A percentile compares a stretch with the other conserved stretches of the same genome.
phyloP scores from a whole-genome alignment of 92 coral and sea anemone species.

The Nematostella vectensis region DNA sequence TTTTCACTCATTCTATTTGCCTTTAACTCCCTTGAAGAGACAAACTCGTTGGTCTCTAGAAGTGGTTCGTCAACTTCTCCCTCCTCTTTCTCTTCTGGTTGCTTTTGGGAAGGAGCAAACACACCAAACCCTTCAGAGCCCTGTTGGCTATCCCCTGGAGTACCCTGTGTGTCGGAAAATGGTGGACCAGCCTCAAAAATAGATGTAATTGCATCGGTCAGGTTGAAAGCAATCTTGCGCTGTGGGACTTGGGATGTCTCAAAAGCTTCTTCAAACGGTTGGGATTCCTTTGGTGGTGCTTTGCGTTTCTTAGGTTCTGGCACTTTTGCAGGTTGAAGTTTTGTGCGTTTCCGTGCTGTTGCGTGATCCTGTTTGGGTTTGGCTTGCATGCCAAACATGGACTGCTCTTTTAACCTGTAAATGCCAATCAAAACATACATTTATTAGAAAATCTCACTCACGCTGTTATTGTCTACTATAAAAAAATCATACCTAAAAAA shows the following conservation, averaged over 20 bases:
- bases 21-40: conserved; percentile 58
- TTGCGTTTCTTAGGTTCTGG: conserved; percentile 53
- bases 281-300: conserved; percentile 35
- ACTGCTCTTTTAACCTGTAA: conserved; percentile 42
- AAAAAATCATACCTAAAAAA: no score
- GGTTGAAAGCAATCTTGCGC: conserved; percentile 77
- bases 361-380: conserved; percentile 23
- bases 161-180: not conserved
- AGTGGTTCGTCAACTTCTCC: conserved; percentile 39
- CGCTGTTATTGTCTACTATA: no score
- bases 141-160: conserved; percentile 6
- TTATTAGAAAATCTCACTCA: no score
- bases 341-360: conserved; percentile 22
- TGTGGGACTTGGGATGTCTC: conserved; percentile 72
- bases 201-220: conserved; percentile 81
- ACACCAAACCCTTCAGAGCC: conserved; percentile 73
- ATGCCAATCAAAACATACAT: not conserved
- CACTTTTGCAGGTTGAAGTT: conserved; percentile 49
- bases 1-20: conserved; percentile 63
- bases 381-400: conserved; percentile 19
- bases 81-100: conserved; percentile 16
- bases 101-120: conserved; percentile 74
- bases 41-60: conserved; percentile 57
- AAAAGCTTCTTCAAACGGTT: conserved; percentile 73
- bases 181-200: conserved; percentile 84